Evolutionary conservation across 2,113 vertebrate genomes (phyloP).

Genomic region (Triplophysa rosa): DNA sequence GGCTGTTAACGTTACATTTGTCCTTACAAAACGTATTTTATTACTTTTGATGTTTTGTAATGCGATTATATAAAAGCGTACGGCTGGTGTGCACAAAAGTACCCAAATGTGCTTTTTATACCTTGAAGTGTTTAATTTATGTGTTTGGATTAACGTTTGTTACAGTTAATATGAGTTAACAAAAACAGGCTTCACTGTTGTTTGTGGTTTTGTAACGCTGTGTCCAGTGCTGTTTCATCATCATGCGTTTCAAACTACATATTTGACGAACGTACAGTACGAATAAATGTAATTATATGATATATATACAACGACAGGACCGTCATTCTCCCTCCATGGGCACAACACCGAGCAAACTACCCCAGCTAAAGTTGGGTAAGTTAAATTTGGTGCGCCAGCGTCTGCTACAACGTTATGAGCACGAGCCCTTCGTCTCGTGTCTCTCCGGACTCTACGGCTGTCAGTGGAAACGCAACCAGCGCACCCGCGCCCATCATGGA

Average conservation of each 20-base stretch:
- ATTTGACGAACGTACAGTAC: no score
- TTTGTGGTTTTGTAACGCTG: no score
- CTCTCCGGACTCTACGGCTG: constrained; percentile 86
- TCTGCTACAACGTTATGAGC: constrained; percentile 81
- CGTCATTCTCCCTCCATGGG: constrained; percentile 57
- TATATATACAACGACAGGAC: not conserved
- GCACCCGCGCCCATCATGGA: constrained; percentile 72
- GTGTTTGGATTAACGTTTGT: no score
- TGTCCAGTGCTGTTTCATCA: no score
- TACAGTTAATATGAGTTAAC: no score
- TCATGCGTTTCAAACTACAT: no score
- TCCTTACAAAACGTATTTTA: not conserved
- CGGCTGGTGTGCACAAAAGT: not conserved
- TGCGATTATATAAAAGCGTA: not conserved
- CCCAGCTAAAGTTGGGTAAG: constrained; percentile 79
- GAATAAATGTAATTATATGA: not conserved
- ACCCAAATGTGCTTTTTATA: no score
- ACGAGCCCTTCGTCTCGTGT: constrained; percentile 82
- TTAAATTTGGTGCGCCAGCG: constrained; percentile 78
- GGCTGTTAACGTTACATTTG: not conserved
- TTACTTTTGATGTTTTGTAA: not conserved
- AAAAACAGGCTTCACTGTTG: no score
- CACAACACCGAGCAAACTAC: constrained; percentile 58
- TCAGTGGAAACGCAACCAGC: constrained; percentile 85
- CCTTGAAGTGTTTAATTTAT: no score